Conservation (phyloP, 2,888 invertebrate genomes). For the Aplocera efformata region DNA sequence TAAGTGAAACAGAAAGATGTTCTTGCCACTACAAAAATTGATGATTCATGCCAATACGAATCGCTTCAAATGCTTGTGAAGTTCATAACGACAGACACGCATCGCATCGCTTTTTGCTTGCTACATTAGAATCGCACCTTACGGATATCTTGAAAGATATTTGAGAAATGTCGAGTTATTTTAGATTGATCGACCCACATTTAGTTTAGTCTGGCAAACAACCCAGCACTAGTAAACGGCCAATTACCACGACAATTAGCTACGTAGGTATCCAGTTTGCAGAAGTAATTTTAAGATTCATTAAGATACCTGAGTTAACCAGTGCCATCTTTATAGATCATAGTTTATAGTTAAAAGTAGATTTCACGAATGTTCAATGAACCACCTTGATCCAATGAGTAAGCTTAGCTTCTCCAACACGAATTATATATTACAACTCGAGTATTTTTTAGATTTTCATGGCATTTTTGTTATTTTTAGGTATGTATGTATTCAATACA, state of each 20-base stretch:
- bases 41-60: conserved; percentile 35
- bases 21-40: conserved; percentile 46
- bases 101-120: conserved; percentile 67
- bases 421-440: not conserved
- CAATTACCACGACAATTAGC: no score
- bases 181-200: conserved; percentile 10
- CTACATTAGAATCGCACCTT: conserved; percentile 25
- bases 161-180: conserved; percentile 9
- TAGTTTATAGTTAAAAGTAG: no score
- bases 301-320: not conserved
- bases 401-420: conserved; percentile 4
- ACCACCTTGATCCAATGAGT: not conserved
- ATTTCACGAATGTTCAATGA: not conserved
- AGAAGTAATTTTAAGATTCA: no score
- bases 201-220: conserved; percentile 3
- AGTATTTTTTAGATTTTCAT: no score
- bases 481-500: no score
- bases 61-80: conserved; percentile 42
- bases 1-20: conserved; percentile 35
- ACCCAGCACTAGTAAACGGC: not conserved
- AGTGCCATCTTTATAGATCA: not conserved
- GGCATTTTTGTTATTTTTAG: no score
- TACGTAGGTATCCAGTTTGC: no score
- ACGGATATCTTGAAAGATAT: conserved; percentile 16
- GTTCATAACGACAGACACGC: conserved; percentile 37